These are phyloP conservation scores for Chelonia mydas DNA, from an alignment of 2,797 vertebrate genomes.

Conservation along the genomic window DNA sequence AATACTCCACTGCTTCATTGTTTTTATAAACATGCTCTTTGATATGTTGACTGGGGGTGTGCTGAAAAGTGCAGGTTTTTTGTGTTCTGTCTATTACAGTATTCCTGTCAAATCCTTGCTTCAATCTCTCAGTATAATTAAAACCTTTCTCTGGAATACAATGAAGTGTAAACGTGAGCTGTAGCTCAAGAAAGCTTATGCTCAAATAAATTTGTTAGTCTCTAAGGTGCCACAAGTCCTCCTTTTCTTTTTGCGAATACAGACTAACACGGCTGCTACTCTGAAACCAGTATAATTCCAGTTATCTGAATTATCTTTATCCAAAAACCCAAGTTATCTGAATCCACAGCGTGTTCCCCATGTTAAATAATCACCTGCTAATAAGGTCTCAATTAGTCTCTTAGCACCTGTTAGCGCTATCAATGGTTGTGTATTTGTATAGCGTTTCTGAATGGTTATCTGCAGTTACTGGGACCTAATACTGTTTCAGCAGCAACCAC, in stretches of 20 bases:
- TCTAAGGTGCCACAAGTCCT: too few relatives aligned
- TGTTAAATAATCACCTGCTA: neutral
- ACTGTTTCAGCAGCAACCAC: neutral
- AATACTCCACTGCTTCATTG: constrained; percentile 45
- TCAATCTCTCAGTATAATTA: neutral
- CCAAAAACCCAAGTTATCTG: neutral
- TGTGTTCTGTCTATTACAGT: neutral
- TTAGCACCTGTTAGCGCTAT: neutral
- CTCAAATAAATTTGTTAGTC: too few relatives aligned
- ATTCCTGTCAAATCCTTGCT: neutral
- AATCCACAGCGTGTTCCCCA: neutral
- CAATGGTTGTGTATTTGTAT: neutral
- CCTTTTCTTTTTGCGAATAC: too few relatives aligned
- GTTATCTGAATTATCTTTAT: neutral
- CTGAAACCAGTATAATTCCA: neutral
- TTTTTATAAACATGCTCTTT: constrained; percentile 58
- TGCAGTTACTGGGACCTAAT: neutral
- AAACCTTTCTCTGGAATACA: constrained; percentile 10
- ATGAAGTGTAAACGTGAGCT: neutral
- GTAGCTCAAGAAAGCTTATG: too few relatives aligned
- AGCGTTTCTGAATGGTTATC: neutral
- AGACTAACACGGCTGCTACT: too few relatives aligned
- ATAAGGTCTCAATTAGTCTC: neutral
- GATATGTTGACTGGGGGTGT: neutral
- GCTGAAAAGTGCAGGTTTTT: neutral